Evolutionary conservation across 2,113 vertebrate species (phyloP), one percentile per base, ranked within the genome.

Genomic region (Clarias magur): DNA sequence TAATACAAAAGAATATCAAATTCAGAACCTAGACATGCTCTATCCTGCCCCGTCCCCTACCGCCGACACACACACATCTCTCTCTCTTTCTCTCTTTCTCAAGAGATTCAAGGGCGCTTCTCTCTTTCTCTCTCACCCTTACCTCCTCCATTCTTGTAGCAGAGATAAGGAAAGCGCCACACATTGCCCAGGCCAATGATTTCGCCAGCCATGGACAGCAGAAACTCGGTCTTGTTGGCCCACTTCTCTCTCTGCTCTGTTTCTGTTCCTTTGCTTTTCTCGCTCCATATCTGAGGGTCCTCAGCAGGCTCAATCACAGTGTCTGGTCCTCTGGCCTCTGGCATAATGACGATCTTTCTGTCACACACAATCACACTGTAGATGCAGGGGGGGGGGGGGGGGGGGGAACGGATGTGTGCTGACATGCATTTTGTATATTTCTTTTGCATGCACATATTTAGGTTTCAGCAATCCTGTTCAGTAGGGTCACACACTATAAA

Each of bases 141-240:
- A 97, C 97, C 96, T 62, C 96, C 97, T 25, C 96, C 97, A 0
- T 97, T 96, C 85, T 91, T 96, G 93, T 94, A 99, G 94, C 97
- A 99, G 89, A 99, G 94, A 93, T 97, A 99, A 0, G 98, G 98
- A 84, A 99, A 99, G 38, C 96, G 95, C 97, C 96, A 97, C 84
- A 99, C 94, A 0, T 97, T 98, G 56, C 96, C 97, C 59, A 99
- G 92, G 27, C 97, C 97, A n/a, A 98, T 96, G 91, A 99, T 97
- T 91, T 96, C 96, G 17, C 97, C 98, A 0, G 96, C 96, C 95
- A 98, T 96, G 16, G 97, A 96, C 23, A 99, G 91, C 56, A 98
- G 73, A 85, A 97, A 99, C 85, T 99, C 97, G 86, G 91, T 93
- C 87, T 98, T 99, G 93, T 94, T 98, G 67, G 91, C 93, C 98